Evolutionary conservation across 2,888 invertebrate genomes (phyloP), one percentile per base, ranked within the genome.

Genomic region (Coecobrya sp.): DNA sequence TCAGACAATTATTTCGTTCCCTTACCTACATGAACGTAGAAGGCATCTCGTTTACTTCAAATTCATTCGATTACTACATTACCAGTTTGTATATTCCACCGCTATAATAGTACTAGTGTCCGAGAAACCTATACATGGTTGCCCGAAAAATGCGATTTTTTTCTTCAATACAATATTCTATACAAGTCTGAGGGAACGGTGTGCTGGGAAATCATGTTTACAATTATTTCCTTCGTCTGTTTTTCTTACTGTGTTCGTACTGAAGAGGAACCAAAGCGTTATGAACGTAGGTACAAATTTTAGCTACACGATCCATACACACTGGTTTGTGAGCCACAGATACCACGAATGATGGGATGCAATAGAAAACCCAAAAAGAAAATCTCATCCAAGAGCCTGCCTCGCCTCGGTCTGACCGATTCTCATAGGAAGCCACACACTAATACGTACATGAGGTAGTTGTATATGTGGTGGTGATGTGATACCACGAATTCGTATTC

Each of bases 1-100:
- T 82, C 81, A 55, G 59, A 49, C 27, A 55, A 30, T 82, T 81
- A 42, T 42, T 49, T 49, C 49, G 59, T 55, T 82, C 36, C 59
- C 0, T 82, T 59, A 11, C 30, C 22, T n/a, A 70, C 22, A 19
- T 62, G 16, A 22, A 62, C 1, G 16, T 22, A 22, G 59, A 1
- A 36, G 36, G 36, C 36, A 16, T 62, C 2, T 19, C n/a, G 19
- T 62, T 62, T 62, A n/a, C 59, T 62, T 1, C 7, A 36, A 22
- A 7, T 62, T 10, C 16, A n/a, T 7, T 62, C 10, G 22, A 36
- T 10, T 19, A 62, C 8, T 62, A 62, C 3, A 16, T 8, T 22
- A 62, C 52, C 49, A 1, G 49, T 10, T 7, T 49, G 49, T 49
- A 7, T 13, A 10, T 3, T 49, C 10, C 11, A 49, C 11, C 1